phyloP scores from a whole-genome alignment of 2,888 invertebrate genomes.

The Zhengitettix transpicula region DNA sequence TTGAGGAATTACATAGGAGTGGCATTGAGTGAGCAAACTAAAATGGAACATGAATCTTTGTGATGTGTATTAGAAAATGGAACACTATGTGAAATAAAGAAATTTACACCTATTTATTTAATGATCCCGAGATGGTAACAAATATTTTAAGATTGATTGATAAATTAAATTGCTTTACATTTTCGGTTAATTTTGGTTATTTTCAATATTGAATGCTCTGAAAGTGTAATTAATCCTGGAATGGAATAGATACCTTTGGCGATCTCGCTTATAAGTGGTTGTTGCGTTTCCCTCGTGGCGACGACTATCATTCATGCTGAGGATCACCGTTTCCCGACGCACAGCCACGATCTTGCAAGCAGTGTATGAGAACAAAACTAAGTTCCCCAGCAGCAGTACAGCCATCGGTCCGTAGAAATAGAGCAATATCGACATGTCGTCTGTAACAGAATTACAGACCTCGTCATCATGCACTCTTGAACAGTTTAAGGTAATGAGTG shows the following conservation, averaged over 20 bases:
- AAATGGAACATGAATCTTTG: too few species aligned
- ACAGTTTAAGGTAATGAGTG: background rate
- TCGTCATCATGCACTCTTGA: background rate
- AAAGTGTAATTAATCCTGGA: too few species aligned
- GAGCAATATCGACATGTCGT: constrained; percentile 11
- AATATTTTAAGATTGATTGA: too few species aligned
- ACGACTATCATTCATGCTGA: background rate
- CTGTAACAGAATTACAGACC: background rate
- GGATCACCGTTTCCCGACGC: constrained; percentile 17
- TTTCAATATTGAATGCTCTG: too few species aligned
- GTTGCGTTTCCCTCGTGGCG: background rate
- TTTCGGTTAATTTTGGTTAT: too few species aligned
- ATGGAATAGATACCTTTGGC: background rate
- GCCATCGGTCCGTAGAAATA: constrained; percentile 20
- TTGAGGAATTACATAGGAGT: too few species aligned
- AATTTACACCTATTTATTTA: too few species aligned
- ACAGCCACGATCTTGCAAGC: constrained; percentile 19
- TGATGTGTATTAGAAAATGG: too few species aligned
- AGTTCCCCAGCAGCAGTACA: constrained; percentile 16
- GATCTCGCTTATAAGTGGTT: background rate
- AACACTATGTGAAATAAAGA: too few species aligned
- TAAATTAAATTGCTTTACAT: too few species aligned
- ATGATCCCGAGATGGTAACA: too few species aligned
- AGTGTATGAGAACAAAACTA: constrained; percentile 19
- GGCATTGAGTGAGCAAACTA: too few species aligned